Evolutionary conservation across 2,113 vertebrate genomes (phyloP).

Genomic region (Labrus mixtus): DNA sequence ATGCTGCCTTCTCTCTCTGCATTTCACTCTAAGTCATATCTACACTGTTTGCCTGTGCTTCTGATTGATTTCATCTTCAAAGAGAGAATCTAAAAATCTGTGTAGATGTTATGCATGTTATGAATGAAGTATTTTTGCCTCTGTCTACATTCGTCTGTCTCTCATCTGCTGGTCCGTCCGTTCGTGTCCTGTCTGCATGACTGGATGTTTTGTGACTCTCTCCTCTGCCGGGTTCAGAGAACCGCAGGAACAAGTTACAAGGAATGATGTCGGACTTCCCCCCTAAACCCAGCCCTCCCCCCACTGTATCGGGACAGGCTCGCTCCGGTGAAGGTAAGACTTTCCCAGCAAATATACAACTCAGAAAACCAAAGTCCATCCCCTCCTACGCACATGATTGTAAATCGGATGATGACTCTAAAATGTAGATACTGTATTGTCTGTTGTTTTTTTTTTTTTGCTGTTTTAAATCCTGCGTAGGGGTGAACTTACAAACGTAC

Average conservation of each 20-base stretch:
- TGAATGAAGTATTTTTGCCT: constrained; percentile 37
- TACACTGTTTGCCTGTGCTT: constrained; percentile 24
- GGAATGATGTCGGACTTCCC: constrained; percentile 91
- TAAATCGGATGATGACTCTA: constrained; percentile 11
- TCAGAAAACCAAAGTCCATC: background rate
- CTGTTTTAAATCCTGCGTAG: constrained; percentile 24
- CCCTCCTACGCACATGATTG: background rate
- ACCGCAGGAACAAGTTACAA: constrained; percentile 90
- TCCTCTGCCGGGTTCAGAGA: constrained; percentile 85
- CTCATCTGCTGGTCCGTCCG: constrained; percentile 42
- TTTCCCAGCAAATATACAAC: background rate
- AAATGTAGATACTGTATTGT: constrained; percentile 26
- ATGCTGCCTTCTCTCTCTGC: constrained; percentile 65
- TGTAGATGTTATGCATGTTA: constrained; percentile 4
- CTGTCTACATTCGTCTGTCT: constrained; percentile 40
- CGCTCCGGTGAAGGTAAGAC: constrained; percentile 88
- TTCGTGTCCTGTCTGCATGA: constrained; percentile 67
- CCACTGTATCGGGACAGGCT: constrained; percentile 84
- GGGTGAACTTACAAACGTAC: background rate
- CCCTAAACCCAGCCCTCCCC: constrained; percentile 83
- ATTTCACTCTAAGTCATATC: constrained; percentile 61
- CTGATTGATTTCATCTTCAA: constrained; percentile 15
- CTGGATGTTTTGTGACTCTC: constrained; percentile 76
- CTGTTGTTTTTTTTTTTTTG: background rate
- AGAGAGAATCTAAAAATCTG: background rate